A percentile compares a stretch with the other conserved stretches of the same genome.
phyloP scores from a whole-genome alignment of 2,797 vertebrate genomes.

The Lutjanus campechanus region DNA sequence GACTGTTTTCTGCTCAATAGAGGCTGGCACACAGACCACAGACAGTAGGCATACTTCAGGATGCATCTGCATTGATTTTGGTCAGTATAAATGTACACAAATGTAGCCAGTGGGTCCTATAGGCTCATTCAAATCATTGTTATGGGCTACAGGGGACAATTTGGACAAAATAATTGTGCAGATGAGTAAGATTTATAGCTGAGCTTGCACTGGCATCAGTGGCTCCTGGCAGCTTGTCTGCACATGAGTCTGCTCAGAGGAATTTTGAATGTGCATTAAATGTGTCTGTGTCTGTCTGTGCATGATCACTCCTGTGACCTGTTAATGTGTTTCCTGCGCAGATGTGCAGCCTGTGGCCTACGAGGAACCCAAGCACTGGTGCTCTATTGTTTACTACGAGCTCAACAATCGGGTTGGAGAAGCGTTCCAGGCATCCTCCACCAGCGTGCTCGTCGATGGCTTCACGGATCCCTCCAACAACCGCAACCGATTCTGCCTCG shows the following conservation, averaged over 20 bases:
- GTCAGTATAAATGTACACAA: slow-evolving; percentile 50
- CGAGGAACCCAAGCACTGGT: slow-evolving; percentile 98
- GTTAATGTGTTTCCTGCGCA: slow-evolving; percentile 80
- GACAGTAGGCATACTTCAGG: slow-evolving; percentile 43
- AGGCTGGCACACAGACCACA: slow-evolving; percentile 63
- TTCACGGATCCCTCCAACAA: slow-evolving; percentile 99
- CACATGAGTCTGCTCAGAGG: slow-evolving; percentile 33
- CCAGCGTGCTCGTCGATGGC: slow-evolving; percentile 96
- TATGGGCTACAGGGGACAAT: slow-evolving; percentile 50
- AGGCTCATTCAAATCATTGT: slow-evolving; percentile 51
- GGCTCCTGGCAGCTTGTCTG: slow-evolving; percentile 45
- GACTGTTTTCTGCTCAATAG: slow-evolving; percentile 64
- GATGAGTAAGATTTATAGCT: slow-evolving; percentile 51
- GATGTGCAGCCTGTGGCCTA: slow-evolving; percentile 98
- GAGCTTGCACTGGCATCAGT: slow-evolving; percentile 27
- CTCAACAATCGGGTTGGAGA: slow-evolving; percentile 98
- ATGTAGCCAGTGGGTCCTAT: slow-evolving; percentile 42
- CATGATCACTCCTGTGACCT: slow-evolving; percentile 43
- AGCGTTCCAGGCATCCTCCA: slow-evolving; percentile 97
- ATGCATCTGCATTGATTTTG: slow-evolving; percentile 62
- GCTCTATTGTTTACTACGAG: slow-evolving; percentile 99
- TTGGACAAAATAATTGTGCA: slow-evolving; percentile 35
- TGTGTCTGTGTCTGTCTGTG: slow-evolving; percentile 43
- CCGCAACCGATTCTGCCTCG: slow-evolving; percentile 98
- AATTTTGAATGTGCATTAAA: slow-evolving; percentile 44